Evolutionary conservation across 2,113 vertebrate genomes (phyloP).

Genomic region (Lagopus leucura): DNA sequence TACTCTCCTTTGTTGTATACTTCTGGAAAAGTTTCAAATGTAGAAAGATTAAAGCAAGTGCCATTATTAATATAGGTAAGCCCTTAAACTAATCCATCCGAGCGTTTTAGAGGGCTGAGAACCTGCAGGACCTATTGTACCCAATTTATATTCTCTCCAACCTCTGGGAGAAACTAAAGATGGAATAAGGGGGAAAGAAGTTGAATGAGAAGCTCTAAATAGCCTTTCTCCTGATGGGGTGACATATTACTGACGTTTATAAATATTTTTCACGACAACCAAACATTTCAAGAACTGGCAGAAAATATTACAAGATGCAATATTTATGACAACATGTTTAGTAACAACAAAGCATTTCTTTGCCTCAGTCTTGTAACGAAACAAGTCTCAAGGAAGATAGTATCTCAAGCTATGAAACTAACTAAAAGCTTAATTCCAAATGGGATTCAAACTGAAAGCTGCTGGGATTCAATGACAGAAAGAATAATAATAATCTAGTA

Average conservation of each 20-base stretch:
- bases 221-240: background rate
- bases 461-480: background rate
- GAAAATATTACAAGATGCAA: background rate
- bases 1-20: slow-evolving; percentile 39
- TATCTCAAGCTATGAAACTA: background rate
- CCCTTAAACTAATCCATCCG: slow-evolving; percentile 26
- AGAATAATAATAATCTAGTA: background rate
- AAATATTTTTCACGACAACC: background rate
- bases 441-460: background rate
- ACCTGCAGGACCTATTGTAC: background rate
- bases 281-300: background rate
- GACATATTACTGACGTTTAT: background rate
- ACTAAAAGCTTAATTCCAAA: background rate
- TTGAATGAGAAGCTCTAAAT: background rate
- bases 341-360: background rate
- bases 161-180: background rate
- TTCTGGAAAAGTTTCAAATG: slow-evolving; percentile 4
- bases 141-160: background rate
- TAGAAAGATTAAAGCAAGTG: slow-evolving; percentile 50
- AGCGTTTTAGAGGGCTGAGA: background rate
- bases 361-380: background rate
- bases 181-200: background rate
- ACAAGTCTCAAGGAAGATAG: background rate
- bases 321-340: background rate
- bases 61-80: background rate